Percentiles rank a stretch among this genome's conserved stretches.
Conservation (phyloP, 2,888 invertebrate species). For the Microdon myrmicae region DNA sequence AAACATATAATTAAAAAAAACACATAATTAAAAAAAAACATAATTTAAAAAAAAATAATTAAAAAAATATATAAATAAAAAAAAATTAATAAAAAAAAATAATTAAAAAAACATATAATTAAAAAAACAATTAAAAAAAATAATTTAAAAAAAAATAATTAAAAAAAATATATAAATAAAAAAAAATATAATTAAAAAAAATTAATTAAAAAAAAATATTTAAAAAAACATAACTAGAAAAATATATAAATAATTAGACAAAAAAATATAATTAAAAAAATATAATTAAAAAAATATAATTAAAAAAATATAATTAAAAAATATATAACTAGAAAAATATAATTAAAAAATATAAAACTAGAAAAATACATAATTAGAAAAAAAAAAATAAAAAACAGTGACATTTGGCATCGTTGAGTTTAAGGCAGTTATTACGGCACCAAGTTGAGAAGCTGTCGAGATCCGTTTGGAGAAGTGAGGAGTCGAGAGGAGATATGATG, state of each 20-base stretch:
- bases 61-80: neutral
- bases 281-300: conserved; percentile 8
- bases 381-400: too few relatives aligned
- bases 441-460: too few relatives aligned
- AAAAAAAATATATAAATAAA: conserved; percentile 37
- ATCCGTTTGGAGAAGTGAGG: too few relatives aligned
- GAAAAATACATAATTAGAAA: too few relatives aligned
- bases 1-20: too few relatives aligned
- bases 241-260: conserved; percentile 12
- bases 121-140: conserved; percentile 1
- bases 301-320: too few relatives aligned
- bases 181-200: conserved; percentile 6
- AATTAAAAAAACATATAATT: conserved; percentile 9
- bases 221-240: neutral
- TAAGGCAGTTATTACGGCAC: too few relatives aligned
- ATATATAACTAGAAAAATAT: conserved; percentile 9
- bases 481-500: too few relatives aligned
- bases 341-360: too few relatives aligned
- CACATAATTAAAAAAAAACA: conserved; percentile 1
- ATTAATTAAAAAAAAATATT: conserved; percentile 21
- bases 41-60: neutral
- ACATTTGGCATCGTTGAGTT: too few relatives aligned
- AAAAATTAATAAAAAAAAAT: neutral
- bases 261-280: neutral
- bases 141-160: conserved; percentile 15